phyloP scores from a whole-genome alignment of 64 coral and sea anemone genomes.

The Actinia equina region DNA sequence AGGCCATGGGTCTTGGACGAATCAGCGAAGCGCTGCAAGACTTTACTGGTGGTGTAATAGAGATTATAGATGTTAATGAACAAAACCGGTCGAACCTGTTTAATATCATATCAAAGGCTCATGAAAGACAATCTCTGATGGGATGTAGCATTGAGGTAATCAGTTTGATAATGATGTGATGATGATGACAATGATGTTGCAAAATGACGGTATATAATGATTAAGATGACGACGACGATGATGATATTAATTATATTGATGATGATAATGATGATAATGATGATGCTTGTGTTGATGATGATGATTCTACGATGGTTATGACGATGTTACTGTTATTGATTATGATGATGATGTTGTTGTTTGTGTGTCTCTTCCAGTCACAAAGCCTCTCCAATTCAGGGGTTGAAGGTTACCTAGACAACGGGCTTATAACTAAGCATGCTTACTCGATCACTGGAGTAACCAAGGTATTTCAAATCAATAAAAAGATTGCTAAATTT shows the following conservation, averaged over 20 bases:
- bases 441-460: conserved; percentile 54
- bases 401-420: conserved; percentile 16
- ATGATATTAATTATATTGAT: too few relatives aligned
- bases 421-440: conserved; percentile 52
- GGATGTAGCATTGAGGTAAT: conserved; percentile 76
- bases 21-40: conserved; percentile 92
- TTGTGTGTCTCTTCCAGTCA: neutral
- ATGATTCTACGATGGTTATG: too few relatives aligned
- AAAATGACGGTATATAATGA: too few relatives aligned
- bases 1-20: conserved; percentile 69
- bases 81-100: conserved; percentile 21
- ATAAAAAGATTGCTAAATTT: too few relatives aligned
- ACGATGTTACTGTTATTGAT: too few relatives aligned
- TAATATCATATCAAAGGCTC: conserved; percentile 56
- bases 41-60: conserved; percentile 85
- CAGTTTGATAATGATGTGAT: too few relatives aligned
- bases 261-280: too few relatives aligned
- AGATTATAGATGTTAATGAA: conserved; percentile 46
- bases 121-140: conserved; percentile 68
- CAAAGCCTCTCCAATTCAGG: neutral
- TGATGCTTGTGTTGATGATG: too few relatives aligned
- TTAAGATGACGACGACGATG: too few relatives aligned
- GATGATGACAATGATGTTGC: too few relatives aligned
- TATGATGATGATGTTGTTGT: neutral
- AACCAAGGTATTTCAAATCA: conserved; percentile 1